Percentiles rank a stretch among this genome's conserved stretches.
Evolutionary conservation across 2,888 invertebrate species (phyloP).

Genomic region (Trilocha varians): DNA sequence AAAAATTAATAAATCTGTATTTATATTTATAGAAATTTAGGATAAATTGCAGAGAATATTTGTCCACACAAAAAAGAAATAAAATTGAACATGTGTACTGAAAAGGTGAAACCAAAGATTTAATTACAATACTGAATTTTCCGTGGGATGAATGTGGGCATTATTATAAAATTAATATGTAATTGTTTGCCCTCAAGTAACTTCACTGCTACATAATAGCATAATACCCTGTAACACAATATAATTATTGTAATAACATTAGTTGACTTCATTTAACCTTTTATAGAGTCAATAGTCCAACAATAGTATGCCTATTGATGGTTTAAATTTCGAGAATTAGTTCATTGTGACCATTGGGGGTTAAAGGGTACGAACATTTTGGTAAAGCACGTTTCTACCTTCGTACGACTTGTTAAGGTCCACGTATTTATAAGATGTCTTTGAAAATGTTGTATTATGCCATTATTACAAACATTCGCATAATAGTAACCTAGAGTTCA

Average conservation of each 20-base stretch:
- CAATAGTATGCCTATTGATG: conserved; percentile 7
- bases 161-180: background rate
- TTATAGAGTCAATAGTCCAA: conserved; percentile 11
- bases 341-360: conserved; percentile 9
- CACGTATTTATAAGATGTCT: conserved; percentile 23
- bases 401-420: conserved; percentile 23
- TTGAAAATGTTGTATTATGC: conserved; percentile 29
- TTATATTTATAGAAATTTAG: too few species aligned
- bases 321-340: conserved; percentile 9
- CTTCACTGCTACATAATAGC: conserved; percentile 16
- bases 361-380: conserved; percentile 10
- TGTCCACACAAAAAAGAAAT: too few species aligned
- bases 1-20: too few species aligned
- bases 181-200: background rate
- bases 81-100: too few species aligned
- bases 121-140: background rate
- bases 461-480: conserved; percentile 30
- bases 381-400: conserved; percentile 12
- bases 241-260: conserved; percentile 15
- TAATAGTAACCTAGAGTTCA: conserved; percentile 20
- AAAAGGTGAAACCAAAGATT: conserved; percentile 1
- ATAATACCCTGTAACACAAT: conserved; percentile 15
- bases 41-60: too few species aligned
- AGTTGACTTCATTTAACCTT: conserved; percentile 4
- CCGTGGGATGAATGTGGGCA: background rate